Base-by-base conservation (phyloP, 2,113 vertebrate genomes). In the Nothocercus julius region DNA sequence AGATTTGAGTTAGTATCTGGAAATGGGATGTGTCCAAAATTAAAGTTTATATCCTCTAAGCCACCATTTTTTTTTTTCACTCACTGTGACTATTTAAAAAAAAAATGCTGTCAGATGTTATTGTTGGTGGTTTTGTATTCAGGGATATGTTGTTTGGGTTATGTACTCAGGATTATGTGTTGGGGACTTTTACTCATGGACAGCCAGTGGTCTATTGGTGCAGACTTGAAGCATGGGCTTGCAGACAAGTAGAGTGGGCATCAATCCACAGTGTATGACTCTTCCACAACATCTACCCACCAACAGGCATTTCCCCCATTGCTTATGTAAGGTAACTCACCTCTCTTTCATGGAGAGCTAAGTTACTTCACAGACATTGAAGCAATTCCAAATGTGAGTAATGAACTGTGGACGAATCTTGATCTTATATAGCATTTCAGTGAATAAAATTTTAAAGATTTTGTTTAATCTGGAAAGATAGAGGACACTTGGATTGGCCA, bases 221-320 rank as follows among this genome's bases (percentile, higher is more conserved):
- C 22, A 51, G 16, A 34, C 9, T 56, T 38, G 68, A 32, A 25
- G 9, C 5, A 25, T 4, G 22, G 14, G 21, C 6, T 75, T 13
- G 42, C 24, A 81, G 49, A 69, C 40, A 49, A 69, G 32, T 11
- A 17, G 9, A 22, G 28, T 40, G 36, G 45, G 30, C 30, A 40
- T 28, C 78, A 93, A 68, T 49, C 17, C 40, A 44, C 4, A 24
- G 12, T 15, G 18, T 14, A 13, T 24, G 34, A 32, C 7, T 58
- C 53, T 51, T 38, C 17, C 68, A 7, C 13, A 32, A 8, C 32
- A 44, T 28, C 24, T 67, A 9, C 30, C 75, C 6, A 3, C 16
- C 51, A 36, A 22, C 1, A 1, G 7, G 2, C 14, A 58, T 2
- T 0, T 67, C n/a, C 36, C 20, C 70, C 51, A 28, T 25, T 76